Percentiles rank a stretch among this genome's conserved stretches.
Evolutionary conservation across 23 tunicate genomes (phyloP).

Genomic region (Styela plicata): DNA sequence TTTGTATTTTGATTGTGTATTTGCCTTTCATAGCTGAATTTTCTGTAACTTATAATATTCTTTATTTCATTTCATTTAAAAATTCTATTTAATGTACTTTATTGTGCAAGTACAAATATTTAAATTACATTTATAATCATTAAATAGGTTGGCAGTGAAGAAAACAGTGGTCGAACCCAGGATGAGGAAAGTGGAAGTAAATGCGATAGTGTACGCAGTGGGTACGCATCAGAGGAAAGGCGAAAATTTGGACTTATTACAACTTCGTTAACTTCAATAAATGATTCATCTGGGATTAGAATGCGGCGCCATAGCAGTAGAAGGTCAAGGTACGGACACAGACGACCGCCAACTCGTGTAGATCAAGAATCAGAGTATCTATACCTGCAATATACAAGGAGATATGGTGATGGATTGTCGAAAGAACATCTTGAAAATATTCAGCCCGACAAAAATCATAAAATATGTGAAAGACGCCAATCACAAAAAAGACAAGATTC

Average conservation of each 20-base stretch:
- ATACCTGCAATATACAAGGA: slow-evolving; percentile 5
- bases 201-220: background rate
- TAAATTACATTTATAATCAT: background rate
- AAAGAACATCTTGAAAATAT: slow-evolving; percentile 3
- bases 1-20: too few species aligned
- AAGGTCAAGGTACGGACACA: slow-evolving; percentile 14
- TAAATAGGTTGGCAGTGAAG: background rate
- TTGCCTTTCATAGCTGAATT: too few species aligned
- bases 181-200: slow-evolving; percentile 19
- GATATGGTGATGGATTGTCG: slow-evolving; percentile 20
- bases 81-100: too few species aligned
- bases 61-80: too few species aligned
- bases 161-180: background rate
- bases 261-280: slow-evolving; percentile 22
- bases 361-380: slow-evolving; percentile 16
- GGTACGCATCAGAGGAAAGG: background rate
- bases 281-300: background rate
- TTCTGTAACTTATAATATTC: too few species aligned
- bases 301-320: background rate
- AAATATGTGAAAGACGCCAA: background rate
- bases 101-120: too few species aligned
- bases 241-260: slow-evolving; percentile 9
- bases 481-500: background rate
- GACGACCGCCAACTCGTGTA: background rate
- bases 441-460: background rate